Evolutionary conservation across 1,140 invertebrate genomes (phyloP), one percentile per base, ranked within the genome.

Genomic region (Patella vulgata): DNA sequence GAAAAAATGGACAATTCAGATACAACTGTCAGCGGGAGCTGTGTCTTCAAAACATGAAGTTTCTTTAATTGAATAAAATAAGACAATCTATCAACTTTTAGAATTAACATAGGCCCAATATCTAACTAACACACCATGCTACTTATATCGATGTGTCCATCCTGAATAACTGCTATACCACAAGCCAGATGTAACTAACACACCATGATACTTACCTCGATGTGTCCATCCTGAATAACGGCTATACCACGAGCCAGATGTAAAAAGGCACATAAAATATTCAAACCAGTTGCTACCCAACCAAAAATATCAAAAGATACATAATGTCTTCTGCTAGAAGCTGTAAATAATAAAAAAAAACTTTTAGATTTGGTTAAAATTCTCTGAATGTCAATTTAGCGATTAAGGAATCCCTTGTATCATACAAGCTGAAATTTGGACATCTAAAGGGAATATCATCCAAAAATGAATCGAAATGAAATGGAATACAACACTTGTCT

Each of bases 161-260:
- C 63, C 31, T 68, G 65, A 23, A 71, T 63, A 14, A 68, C 55
- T 14, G 59, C 31, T 6, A 74, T 36, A n/a, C 65, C 71, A 36
- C 66, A 25, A 11, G 63, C n/a, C n/a, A n/a, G n/a, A n/a, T n/a
- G n/a, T n/a, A n/a, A n/a, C n/a, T n/a, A n/a, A n/a, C n/a, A n/a
- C n/a, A n/a, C n/a, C n/a, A n/a, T n/a, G n/a, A n/a, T 31, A 60
- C 61, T 51, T 63, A 71, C 71, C 31, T 74, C 68, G 28, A 71
- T 28, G 53, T 66, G 59, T 43, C 58, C 66, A 21, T 68, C 63
- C 31, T 68, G 65, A 23, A 71, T 63, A 14, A 68, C 55, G 14
- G 59, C 31, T 6, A 74, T 36, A n/a, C 65, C 71, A 36, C 66
- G 30, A 11, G 63, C 61, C 1, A 74, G 50, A 55, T 74, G 68